Evolutionary conservation across 1,140 invertebrate genomes (phyloP).

Genomic region (Caenorhabditis brenneri): DNA sequence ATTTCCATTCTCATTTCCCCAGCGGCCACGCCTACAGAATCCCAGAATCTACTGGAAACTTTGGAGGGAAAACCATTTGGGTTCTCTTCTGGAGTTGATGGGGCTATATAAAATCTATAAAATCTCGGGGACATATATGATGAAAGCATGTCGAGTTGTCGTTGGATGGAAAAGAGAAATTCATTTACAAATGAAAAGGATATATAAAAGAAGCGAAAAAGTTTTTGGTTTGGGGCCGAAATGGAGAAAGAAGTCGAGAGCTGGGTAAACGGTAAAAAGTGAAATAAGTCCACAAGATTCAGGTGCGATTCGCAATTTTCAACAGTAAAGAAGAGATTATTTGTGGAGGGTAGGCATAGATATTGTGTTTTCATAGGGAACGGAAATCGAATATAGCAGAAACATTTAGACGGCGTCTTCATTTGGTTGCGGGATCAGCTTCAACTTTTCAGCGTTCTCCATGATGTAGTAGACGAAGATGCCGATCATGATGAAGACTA

Average conservation of each 20-base stretch:
- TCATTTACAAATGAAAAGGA: neutral
- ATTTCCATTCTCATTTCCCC: neutral
- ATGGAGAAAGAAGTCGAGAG: neutral
- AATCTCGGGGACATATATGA: neutral
- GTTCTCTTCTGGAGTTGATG: constrained; percentile 13
- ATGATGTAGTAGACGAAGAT: neutral
- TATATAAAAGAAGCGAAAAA: too few relatives aligned
- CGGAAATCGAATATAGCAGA: neutral
- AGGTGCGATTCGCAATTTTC: neutral
- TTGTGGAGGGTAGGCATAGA: too few relatives aligned
- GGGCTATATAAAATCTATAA: constrained; percentile 6
- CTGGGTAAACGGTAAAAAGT: neutral
- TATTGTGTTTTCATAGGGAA: neutral
- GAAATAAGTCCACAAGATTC: neutral
- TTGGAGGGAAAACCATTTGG: neutral
- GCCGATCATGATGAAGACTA: constrained; percentile 19
- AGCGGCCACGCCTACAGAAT: neutral
- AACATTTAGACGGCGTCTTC: neutral
- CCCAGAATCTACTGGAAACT: too few relatives aligned
- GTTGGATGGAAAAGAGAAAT: neutral
- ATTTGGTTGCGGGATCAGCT: neutral
- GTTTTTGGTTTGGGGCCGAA: too few relatives aligned
- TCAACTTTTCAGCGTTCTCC: constrained; percentile 20
- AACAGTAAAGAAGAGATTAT: neutral
- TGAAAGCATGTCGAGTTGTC: neutral